These are phyloP conservation scores for Stegostoma tigrinum DNA, from an alignment of 2,113 vertebrate genomes.

Conservation along the genomic window DNA sequence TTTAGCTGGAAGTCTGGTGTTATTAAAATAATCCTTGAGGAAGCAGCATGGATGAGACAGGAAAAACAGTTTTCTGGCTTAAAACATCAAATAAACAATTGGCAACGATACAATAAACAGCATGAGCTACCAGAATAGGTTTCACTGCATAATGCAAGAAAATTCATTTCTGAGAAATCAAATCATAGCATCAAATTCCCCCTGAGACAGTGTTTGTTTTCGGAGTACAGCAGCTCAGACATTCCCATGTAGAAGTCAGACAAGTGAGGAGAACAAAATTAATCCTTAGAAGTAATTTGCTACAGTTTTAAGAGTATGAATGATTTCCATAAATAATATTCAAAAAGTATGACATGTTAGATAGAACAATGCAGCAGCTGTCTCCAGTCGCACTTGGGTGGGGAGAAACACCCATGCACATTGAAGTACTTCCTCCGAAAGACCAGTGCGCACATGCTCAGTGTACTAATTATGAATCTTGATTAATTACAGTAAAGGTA, in stretches of 20 bases:
- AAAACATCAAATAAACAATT: not conserved
- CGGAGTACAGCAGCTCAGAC: not conserved
- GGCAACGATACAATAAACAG: no score
- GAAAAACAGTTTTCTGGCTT: not conserved
- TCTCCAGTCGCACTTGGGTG: not conserved
- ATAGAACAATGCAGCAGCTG: not conserved
- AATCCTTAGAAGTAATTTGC: not conserved
- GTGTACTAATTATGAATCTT: not conserved
- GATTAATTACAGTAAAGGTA: not conserved
- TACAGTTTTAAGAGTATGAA: not conserved
- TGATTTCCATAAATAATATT: not conserved
- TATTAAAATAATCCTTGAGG: not conserved
- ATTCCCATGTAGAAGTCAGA: not conserved
- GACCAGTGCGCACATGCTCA: not conserved
- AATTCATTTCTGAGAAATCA: not conserved
- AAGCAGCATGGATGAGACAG: not conserved
- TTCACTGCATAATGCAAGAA: not conserved
- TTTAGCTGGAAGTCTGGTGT: not conserved
- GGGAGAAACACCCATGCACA: not conserved
- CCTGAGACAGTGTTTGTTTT: not conserved
- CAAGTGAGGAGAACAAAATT: not conserved
- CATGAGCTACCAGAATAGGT: not conserved
- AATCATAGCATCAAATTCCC: not conserved
- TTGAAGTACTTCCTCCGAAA: not conserved
- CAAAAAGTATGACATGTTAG: not conserved